Conservation (phyloP, 2,888 invertebrate genomes). For the Aethes cnicana region DNA sequence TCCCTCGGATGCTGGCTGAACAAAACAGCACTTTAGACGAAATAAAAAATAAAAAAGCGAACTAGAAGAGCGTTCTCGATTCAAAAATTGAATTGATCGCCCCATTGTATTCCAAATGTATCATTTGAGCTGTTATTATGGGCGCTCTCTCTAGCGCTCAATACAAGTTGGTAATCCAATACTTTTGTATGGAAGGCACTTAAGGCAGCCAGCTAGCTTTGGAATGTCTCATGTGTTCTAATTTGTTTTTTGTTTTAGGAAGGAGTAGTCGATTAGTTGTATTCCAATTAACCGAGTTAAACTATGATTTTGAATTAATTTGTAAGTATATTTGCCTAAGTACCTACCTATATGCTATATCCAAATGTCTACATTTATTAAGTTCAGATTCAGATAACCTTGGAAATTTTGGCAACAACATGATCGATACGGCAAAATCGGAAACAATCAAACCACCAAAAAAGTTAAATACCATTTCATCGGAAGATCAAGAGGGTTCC, state of each 20-base stretch:
- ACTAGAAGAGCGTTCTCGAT: slow-evolving; percentile 81
- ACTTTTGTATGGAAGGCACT: slow-evolving; percentile 82
- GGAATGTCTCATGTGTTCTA: slow-evolving; percentile 64
- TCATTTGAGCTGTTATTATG: slow-evolving; percentile 83
- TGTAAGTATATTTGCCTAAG: too few species aligned
- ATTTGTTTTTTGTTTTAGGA: slow-evolving; percentile 61
- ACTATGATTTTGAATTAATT: slow-evolving; percentile 1
- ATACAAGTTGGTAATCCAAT: slow-evolving; percentile 80
- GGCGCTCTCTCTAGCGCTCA: slow-evolving; percentile 73
- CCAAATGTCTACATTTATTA: too few species aligned
- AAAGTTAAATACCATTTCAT: slow-evolving; percentile 62
- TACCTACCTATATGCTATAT: too few species aligned
- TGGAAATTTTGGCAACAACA: too few species aligned
- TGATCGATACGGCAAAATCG: slow-evolving; percentile 46
- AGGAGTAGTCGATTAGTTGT: slow-evolving; percentile 12
- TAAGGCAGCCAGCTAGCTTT: slow-evolving; percentile 60
- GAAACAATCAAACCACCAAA: slow-evolving; percentile 56
- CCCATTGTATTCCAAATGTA: slow-evolving; percentile 83
- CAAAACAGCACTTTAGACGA: slow-evolving; percentile 82
- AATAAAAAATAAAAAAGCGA: slow-evolving; percentile 67
- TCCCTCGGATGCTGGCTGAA: slow-evolving; percentile 77
- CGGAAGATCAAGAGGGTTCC: slow-evolving; percentile 49
- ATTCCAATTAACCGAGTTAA: slow-evolving; percentile 16
- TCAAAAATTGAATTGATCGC: slow-evolving; percentile 83
- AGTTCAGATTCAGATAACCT: too few species aligned